Percentiles rank a stretch among this genome's conserved stretches.
phyloP scores from a whole-genome alignment of 2,797 vertebrate genomes.

The Neosilurus mollespiculum region DNA sequence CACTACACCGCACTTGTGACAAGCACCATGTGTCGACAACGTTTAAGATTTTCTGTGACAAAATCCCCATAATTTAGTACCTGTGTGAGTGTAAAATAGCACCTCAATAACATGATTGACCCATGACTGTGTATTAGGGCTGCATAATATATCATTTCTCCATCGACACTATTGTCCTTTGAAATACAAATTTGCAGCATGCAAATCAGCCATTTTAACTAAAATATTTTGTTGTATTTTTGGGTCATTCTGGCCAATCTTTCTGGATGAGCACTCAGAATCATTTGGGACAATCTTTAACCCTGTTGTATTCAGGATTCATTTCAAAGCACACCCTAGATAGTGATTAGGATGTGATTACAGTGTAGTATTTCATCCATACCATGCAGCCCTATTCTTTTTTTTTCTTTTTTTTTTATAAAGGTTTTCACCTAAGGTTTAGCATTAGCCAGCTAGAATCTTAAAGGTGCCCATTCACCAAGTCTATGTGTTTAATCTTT shows the following conservation, averaged over 20 bases:
- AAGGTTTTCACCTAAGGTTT: neutral
- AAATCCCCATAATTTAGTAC: constrained; percentile 8
- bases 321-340: neutral
- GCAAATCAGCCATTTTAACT: neutral
- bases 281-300: neutral
- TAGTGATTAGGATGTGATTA: neutral
- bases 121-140: neutral
- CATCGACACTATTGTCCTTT: neutral
- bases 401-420: neutral
- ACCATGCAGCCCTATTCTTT: constrained; percentile 8
- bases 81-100: neutral
- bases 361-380: no score
- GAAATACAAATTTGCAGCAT: neutral
- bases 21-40: neutral
- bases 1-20: neutral
- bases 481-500: no score
- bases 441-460: neutral
- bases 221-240: neutral
- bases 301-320: neutral
- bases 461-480: neutral
- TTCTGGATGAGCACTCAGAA: neutral
- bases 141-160: neutral
- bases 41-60: neutral
- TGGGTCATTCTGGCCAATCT: neutral
- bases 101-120: neutral